These are phyloP conservation scores for Apodemus agrarius DNA, from an alignment of 2,797 vertebrate genomes.

Conservation along the genomic window DNA sequence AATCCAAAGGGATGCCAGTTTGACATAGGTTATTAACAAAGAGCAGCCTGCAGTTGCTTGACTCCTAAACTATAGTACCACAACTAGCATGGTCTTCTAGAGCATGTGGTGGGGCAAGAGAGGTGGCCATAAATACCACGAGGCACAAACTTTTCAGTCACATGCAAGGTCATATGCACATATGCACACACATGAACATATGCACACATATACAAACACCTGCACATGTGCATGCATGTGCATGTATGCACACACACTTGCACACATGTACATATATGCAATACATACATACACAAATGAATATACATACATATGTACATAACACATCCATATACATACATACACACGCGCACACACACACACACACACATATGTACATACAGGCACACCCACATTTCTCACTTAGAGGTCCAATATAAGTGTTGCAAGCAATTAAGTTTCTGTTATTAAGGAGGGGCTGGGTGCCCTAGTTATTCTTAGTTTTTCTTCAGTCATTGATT, in stretches of 20 bases:
- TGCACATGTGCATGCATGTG: no score
- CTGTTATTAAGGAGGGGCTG: not conserved
- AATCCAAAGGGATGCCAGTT: constrained; percentile 34
- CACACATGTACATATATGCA: no score
- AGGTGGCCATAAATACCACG: not conserved
- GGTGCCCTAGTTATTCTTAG: not conserved
- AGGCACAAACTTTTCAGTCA: not conserved
- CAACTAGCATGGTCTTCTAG: not conserved
- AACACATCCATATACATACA: not conserved
- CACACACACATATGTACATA: not conserved
- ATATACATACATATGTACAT: not conserved
- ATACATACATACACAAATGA: no score
- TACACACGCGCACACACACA: not conserved
- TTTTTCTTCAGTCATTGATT: not conserved
- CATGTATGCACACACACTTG: no score
- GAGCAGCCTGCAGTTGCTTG: not conserved
- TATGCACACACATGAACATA: not conserved
- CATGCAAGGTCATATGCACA: not conserved
- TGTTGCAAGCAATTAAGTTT: not conserved
- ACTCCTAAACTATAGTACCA: not conserved
- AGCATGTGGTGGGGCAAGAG: not conserved
- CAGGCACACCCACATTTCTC: not conserved
- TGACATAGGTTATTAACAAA: constrained; percentile 59
- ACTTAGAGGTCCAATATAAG: not conserved
- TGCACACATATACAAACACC: not conserved